Base-by-base conservation (phyloP, 2,113 vertebrate species). In the Stegastes partitus region DNA sequence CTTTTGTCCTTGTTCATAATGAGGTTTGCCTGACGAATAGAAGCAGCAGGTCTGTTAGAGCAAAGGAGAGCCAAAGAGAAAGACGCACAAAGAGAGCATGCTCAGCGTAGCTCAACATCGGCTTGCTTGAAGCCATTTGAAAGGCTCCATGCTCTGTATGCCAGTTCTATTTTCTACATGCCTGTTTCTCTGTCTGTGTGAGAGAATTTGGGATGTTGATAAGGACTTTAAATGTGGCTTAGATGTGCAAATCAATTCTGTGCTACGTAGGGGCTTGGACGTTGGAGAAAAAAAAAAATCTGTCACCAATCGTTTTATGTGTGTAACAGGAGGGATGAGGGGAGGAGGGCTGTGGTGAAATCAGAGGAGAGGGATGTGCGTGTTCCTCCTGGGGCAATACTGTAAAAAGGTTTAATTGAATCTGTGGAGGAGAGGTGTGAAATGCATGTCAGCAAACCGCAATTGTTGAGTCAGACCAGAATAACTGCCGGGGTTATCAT, bases 341-440 rank as follows among this genome's bases (percentile, higher is more conserved):
- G 65, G 26, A 15, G 26, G 66, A 59, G 45, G 45, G n/a, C n/a
- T 26, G 57, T 39, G 59, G 26, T 57, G 18, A 31, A 66, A 45
- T 37, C 34, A 39, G 39, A 51, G 61, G 11, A 21, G 34, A 42
- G 28, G 45, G 50, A 74, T 42, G 65, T 64, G 39, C 1, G 50
- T 56, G 67, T 72, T 74, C 59, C 84, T 77, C 85, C 79, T 25
- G 74, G 10, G 76, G 85, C 53, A 11, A 80, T 61, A 51, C 67
- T 69, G 75, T 65, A 54, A 77, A 80, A 81, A 68, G 76, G 18
- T 85, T 83, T 90, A 88, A 92, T 87, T 88, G 72, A 89, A 83
- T 87, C 68, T 78, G 81, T 75, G 47, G 54, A 81, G 70, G 66
- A 79, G 80, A 85, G 18, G 78, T 90, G 90, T 88, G 80, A 88